A percentile compares a stretch with the other conserved stretches of the same genome.
phyloP scores from a whole-genome alignment of 2,113 vertebrate species.

The Pangasianodon gigas region DNA sequence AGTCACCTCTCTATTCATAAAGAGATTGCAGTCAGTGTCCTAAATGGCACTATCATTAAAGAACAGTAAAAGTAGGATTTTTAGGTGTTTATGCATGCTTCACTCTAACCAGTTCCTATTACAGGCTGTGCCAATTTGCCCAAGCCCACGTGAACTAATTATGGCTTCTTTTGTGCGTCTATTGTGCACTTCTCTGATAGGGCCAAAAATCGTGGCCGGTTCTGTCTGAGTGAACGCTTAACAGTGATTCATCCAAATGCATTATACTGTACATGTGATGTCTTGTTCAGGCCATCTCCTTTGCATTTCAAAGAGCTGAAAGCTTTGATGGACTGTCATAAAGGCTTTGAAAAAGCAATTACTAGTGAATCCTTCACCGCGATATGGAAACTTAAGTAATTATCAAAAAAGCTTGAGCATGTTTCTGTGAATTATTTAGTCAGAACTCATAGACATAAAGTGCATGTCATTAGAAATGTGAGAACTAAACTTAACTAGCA shows the following conservation, averaged over 20 bases:
- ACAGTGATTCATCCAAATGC: not conserved
- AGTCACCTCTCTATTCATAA: slow-evolving; percentile 33
- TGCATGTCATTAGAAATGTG: slow-evolving; percentile 1
- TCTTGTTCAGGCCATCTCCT: slow-evolving; percentile 10
- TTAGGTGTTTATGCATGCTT: slow-evolving; percentile 10
- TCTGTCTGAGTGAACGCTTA: slow-evolving; percentile 4
- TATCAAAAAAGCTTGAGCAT: not conserved
- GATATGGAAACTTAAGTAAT: slow-evolving; percentile 12
- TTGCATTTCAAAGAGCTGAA: slow-evolving; percentile 37
- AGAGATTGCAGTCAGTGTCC: slow-evolving; percentile 18
- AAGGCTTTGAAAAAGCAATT: not conserved
- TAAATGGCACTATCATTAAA: slow-evolving; percentile 35
- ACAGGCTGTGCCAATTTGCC: slow-evolving; percentile 9
- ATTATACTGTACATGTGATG: not conserved
- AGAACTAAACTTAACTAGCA: not conserved
- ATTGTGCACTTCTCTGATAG: not conserved
- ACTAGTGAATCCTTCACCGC: not conserved
- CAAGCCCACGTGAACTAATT: not conserved
- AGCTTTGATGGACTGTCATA: not conserved
- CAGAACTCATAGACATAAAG: not conserved
- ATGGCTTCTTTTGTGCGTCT: not conserved
- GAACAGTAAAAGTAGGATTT: not conserved
- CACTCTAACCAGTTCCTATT: not conserved
- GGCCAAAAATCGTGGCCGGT: not conserved
- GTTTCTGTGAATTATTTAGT: not conserved